These are phyloP conservation scores for Actenoides hombroni DNA, from an alignment of 2,113 vertebrate genomes.

Conservation along the genomic window DNA sequence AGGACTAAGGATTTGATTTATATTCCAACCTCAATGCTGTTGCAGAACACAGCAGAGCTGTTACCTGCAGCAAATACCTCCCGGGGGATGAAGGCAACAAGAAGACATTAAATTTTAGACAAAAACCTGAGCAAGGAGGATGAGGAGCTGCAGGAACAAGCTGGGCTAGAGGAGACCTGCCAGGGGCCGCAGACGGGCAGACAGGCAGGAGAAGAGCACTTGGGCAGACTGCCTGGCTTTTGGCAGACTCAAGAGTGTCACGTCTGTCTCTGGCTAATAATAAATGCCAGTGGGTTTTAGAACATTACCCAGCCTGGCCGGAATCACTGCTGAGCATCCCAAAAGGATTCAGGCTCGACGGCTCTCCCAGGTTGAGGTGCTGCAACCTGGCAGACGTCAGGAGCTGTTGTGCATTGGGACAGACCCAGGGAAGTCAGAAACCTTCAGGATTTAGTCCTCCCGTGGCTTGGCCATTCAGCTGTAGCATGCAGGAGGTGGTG, in stretches of 20 bases:
- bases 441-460: neutral
- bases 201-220: neutral
- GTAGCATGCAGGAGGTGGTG: accelerated
- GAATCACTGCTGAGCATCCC: neutral
- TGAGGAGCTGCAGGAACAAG: neutral
- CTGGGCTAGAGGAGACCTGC: neutral
- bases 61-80: neutral
- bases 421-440: neutral
- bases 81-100: neutral
- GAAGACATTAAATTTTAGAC: neutral
- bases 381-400: neutral
- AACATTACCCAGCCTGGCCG: neutral
- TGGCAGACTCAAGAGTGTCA: neutral
- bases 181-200: neutral
- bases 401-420: neutral
- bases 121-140: accelerated
- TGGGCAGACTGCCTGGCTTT: neutral
- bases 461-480: accelerated
- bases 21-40: accelerated
- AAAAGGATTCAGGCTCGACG: accelerated
- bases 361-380: neutral
- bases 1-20: neutral
- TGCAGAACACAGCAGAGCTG: neutral
- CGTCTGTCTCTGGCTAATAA: neutral
- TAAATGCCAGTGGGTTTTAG: neutral